Percentiles rank a stretch among this genome's conserved stretches.
phyloP scores from a whole-genome alignment of 2,888 invertebrate species.

The Tethea ocularis region DNA sequence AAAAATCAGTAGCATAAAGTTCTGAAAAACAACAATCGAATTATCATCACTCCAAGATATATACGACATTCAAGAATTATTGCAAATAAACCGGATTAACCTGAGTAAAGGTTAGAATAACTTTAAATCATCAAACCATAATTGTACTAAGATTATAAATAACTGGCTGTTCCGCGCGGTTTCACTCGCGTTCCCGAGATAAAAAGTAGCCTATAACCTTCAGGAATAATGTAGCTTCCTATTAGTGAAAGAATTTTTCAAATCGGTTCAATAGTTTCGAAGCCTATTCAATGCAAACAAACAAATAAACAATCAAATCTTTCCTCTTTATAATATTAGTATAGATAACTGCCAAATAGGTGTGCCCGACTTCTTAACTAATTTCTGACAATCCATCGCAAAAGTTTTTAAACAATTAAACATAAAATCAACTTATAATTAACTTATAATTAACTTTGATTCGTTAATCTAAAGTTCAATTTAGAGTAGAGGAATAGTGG shows the following conservation, averaged over 20 bases:
- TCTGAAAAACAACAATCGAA: not conserved
- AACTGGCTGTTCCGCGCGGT: too few species aligned
- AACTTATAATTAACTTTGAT: not conserved
- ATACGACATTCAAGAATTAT: constrained; percentile 7
- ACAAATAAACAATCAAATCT: too few species aligned
- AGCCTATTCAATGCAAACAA: too few species aligned
- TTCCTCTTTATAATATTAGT: too few species aligned
- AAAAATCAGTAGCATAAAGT: not conserved
- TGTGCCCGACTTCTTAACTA: not conserved
- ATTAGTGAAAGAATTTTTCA: too few species aligned
- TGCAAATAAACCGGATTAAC: constrained; percentile 2
- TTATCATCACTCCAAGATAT: not conserved
- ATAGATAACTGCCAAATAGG: constrained; percentile 9
- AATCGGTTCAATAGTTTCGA: too few species aligned
- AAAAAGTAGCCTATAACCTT: too few species aligned
- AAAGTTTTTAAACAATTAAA: not conserved
- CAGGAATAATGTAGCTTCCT: too few species aligned
- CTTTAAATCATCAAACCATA: constrained; percentile 4
- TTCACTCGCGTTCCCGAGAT: too few species aligned
- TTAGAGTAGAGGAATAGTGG: not conserved
- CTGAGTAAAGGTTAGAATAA: constrained; percentile 4
- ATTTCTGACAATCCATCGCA: not conserved
- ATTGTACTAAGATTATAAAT: not conserved
- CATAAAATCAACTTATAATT: not conserved
- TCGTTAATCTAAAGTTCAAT: not conserved